Evolutionary conservation across 1,140 invertebrate species (phyloP).

Genomic region (Cyclina sinensis): DNA sequence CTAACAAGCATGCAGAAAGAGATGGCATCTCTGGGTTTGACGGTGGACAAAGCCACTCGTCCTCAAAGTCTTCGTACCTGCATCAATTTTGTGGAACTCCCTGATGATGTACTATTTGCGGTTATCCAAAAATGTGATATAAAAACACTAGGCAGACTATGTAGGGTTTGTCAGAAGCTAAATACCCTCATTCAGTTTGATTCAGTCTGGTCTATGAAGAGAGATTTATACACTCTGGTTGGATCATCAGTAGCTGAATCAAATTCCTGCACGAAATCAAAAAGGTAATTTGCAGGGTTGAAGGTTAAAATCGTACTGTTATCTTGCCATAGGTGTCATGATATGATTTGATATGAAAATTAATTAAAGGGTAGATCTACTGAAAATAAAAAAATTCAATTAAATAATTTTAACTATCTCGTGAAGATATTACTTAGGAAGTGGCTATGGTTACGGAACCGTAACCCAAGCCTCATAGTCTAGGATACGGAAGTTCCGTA

Average conservation of each 20-base stretch:
- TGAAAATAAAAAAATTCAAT: too few relatives aligned
- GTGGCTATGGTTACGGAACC: too few relatives aligned
- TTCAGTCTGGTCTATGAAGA: slow-evolving; percentile 70
- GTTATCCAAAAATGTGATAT: slow-evolving; percentile 76
- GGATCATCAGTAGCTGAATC: background rate
- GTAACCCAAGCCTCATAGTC: too few relatives aligned
- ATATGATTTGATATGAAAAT: too few relatives aligned
- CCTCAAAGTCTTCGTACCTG: background rate
- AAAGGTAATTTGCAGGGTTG: too few relatives aligned
- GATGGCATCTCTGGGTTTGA: background rate
- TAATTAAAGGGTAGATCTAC: too few relatives aligned
- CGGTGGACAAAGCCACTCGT: background rate
- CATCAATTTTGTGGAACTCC: slow-evolving; percentile 53
- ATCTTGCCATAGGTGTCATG: too few relatives aligned
- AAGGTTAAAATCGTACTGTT: too few relatives aligned
- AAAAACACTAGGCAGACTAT: slow-evolving; percentile 70
- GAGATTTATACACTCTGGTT: background rate
- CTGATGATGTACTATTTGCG: slow-evolving; percentile 78
- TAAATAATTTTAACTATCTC: too few relatives aligned
- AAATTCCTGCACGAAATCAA: too few relatives aligned
- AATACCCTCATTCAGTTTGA: slow-evolving; percentile 71
- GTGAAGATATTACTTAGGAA: too few relatives aligned
- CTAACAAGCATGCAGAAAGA: background rate
- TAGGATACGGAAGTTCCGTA: too few relatives aligned
- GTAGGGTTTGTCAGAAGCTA: slow-evolving; percentile 73